Percentiles rank a stretch among this genome's conserved stretches.
phyloP scores from a whole-genome alignment of 2,888 invertebrate genomes.

The Pyrocoelia pectoralis region DNA sequence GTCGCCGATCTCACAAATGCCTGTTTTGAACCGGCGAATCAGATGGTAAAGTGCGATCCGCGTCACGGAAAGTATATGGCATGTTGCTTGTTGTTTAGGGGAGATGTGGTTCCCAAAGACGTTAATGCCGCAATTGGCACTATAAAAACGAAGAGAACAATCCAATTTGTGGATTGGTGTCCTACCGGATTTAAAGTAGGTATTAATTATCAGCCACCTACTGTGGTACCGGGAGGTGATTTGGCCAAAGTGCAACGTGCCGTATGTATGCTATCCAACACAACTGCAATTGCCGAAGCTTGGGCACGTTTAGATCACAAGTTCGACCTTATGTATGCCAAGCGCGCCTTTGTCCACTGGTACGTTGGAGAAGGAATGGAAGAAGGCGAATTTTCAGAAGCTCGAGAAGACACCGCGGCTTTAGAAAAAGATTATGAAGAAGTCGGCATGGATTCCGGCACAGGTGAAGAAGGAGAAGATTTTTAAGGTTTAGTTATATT shows the following conservation, averaged over 20 bases:
- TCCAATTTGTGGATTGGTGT: no score
- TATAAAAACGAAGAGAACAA: conserved; percentile 66
- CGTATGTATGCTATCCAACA: no score
- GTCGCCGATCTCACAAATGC: conserved; percentile 68
- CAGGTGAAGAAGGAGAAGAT: background rate
- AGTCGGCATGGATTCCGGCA: conserved; percentile 64
- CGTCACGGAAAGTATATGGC: conserved; percentile 64
- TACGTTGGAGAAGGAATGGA: conserved; percentile 66
- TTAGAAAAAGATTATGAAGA: conserved; percentile 76
- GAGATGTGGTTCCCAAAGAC: conserved; percentile 59
- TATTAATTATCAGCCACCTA: conserved; percentile 60
- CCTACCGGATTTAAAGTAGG: no score
- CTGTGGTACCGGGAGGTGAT: conserved; percentile 43
- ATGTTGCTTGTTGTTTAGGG: conserved; percentile 64
- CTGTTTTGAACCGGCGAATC: conserved; percentile 72
- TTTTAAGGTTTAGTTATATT: background rate
- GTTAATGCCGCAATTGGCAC: conserved; percentile 66
- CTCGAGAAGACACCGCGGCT: conserved; percentile 76
- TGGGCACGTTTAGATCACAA: conserved; percentile 56
- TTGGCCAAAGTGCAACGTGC: no score
- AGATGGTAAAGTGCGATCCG: conserved; percentile 66
- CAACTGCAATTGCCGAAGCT: no score
- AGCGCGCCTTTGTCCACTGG: conserved; percentile 76
- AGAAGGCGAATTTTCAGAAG: conserved; percentile 76
- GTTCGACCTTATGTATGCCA: no score